Evolutionary conservation across 2,888 invertebrate genomes (phyloP).

Genomic region (Meandrusa payeni): DNA sequence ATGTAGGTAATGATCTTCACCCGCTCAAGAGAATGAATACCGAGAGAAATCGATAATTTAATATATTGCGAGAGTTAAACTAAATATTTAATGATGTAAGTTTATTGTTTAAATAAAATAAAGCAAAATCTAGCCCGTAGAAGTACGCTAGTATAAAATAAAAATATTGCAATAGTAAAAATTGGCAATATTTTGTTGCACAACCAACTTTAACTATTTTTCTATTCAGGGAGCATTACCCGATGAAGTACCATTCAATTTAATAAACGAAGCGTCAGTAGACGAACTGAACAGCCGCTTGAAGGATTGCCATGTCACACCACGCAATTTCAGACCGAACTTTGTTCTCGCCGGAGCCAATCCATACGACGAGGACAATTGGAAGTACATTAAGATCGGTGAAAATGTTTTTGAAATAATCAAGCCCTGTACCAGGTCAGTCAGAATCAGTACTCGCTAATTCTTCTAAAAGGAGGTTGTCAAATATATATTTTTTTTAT

Average conservation of each 20-base stretch:
- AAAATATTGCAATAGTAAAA: no score
- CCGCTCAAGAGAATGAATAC: no score
- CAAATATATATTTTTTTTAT: background rate
- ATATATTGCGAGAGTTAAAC: no score
- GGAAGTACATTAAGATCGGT: constrained; percentile 87
- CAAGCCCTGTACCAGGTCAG: constrained; percentile 83
- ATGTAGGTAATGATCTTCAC: no score
- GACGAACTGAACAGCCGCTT: constrained; percentile 83
- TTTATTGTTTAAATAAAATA: no score
- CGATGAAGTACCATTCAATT: constrained; percentile 84
- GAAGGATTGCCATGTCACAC: constrained; percentile 61
- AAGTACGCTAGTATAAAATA: no score
- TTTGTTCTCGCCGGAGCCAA: constrained; percentile 82
- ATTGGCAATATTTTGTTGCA: no score
- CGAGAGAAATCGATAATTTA: no score
- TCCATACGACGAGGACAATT: constrained; percentile 85
- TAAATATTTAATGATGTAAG: no score
- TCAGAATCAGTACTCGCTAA: background rate
- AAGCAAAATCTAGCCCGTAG: no score
- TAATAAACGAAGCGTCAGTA: constrained; percentile 85
- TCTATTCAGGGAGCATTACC: constrained; percentile 83
- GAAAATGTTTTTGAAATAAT: constrained; percentile 82
- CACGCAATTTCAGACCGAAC: constrained; percentile 85
- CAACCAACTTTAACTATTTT: no score
- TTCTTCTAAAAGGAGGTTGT: background rate